These are phyloP conservation scores for Ophion ventricosus DNA, from an alignment of 2,888 invertebrate species.

Conservation along the genomic window DNA sequence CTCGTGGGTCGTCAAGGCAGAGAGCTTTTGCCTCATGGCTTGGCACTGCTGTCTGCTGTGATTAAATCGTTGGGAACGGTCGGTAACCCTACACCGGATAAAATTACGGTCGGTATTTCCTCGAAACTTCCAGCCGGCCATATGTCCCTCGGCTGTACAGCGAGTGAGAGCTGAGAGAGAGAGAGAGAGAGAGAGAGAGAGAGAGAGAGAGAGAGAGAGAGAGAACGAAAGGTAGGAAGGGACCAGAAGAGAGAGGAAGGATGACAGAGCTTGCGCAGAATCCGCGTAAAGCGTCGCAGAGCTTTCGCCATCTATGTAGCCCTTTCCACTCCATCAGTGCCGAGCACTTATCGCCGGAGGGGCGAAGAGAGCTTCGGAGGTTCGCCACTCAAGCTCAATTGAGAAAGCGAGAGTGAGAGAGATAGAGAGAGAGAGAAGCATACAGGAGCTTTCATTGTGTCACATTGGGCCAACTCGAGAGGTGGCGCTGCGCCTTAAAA, in stretches of 20 bases:
- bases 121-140: neutral
- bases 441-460: conserved; percentile 12
- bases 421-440: neutral
- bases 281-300: conserved; percentile 16
- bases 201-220: neutral
- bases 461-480: conserved; percentile 16
- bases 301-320: neutral
- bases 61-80: conserved; percentile 34
- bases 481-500: conserved; percentile 43
- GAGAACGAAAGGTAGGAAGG: no score
- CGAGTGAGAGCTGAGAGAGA: neutral
- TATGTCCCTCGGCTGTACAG: neutral
- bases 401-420: neutral
- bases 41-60: neutral
- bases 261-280: conserved; percentile 20
- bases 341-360: conserved; percentile 54
- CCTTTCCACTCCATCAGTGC: conserved; percentile 24
- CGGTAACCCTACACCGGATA: conserved; percentile 42
- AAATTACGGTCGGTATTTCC: conserved; percentile 48
- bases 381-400: neutral
- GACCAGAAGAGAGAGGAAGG: neutral
- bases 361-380: conserved; percentile 12
- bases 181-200: neutral
- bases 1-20: conserved; percentile 55
- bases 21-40: conserved; percentile 18